A percentile compares a stretch with the other conserved stretches of the same genome.
Conservation (phyloP, 2,888 invertebrate genomes). For the Ryuthela nishihirai region DNA sequence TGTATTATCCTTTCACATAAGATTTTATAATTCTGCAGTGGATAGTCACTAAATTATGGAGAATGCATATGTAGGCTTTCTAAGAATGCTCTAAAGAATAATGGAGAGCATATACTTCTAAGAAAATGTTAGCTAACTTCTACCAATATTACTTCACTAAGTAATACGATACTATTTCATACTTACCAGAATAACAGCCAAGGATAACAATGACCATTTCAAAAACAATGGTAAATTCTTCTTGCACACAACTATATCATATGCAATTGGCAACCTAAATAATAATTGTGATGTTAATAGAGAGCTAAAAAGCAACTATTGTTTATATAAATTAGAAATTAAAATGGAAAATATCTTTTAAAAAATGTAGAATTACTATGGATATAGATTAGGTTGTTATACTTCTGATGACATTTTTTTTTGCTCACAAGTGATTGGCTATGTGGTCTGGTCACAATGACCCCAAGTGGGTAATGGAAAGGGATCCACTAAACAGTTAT, state of each 20-base stretch:
- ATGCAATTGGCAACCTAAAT: constrained; percentile 70
- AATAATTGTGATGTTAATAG: too few relatives aligned
- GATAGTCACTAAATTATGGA: too few relatives aligned
- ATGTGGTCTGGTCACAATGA: too few relatives aligned
- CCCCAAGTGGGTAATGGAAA: too few relatives aligned
- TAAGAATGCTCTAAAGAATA: background rate
- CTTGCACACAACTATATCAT: constrained; percentile 72
- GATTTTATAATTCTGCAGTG: constrained; percentile 4
- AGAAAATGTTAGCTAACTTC: background rate
- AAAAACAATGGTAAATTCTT: constrained; percentile 65
- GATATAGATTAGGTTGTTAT: too few relatives aligned
- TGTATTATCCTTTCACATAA: constrained; percentile 5
- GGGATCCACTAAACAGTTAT: too few relatives aligned
- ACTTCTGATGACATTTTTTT: too few relatives aligned
- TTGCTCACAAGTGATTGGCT: too few relatives aligned
- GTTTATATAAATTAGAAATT: constrained; percentile 2
- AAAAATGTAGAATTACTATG: too few relatives aligned
- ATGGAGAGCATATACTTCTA: background rate
- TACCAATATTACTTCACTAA: background rate
- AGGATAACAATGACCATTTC: constrained; percentile 71
- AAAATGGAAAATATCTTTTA: background rate
- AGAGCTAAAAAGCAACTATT: background rate
- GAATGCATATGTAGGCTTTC: too few relatives aligned
- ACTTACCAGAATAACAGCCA: constrained; percentile 63
- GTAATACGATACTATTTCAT: background rate